phyloP scores from a whole-genome alignment of 2,113 vertebrate genomes.

The Callorhinus ursinus region DNA sequence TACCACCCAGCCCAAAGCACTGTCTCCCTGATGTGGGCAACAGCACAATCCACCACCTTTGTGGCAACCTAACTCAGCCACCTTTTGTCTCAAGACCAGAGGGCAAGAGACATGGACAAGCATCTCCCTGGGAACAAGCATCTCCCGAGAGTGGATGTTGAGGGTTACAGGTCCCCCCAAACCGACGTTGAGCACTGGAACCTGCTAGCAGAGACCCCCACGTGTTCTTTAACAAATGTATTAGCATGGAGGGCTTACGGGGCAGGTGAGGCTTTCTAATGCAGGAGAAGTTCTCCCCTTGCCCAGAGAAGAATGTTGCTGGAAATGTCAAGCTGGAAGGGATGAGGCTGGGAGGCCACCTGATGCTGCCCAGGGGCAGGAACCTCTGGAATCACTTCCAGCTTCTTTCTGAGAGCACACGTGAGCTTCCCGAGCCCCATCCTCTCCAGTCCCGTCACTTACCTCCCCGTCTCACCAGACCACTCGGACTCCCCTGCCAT shows the following conservation, averaged over 20 bases:
- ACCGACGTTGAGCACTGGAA: neutral
- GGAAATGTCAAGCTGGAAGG: neutral
- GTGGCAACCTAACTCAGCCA: neutral
- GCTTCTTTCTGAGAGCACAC: neutral
- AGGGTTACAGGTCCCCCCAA: neutral
- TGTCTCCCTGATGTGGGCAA: neutral
- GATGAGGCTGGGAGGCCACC: neutral
- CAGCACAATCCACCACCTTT: neutral
- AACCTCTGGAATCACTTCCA: neutral
- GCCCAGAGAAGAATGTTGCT: neutral
- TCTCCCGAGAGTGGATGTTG: neutral
- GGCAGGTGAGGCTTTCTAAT: neutral
- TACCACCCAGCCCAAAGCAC: neutral
- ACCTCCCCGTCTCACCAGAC: neutral
- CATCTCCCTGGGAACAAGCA: neutral
- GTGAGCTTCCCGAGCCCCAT: accelerated
- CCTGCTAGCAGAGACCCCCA: neutral
- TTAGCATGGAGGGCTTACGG: no score
- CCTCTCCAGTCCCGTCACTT: neutral
- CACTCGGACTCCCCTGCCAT: accelerated
- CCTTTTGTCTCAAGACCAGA: neutral
- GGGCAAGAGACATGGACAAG: neutral
- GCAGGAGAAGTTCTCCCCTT: neutral
- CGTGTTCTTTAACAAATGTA: neutral
- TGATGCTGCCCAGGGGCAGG: neutral